Evolutionary conservation across 2,888 invertebrate species (phyloP).

Genomic region (Physocephala rufipes): DNA sequence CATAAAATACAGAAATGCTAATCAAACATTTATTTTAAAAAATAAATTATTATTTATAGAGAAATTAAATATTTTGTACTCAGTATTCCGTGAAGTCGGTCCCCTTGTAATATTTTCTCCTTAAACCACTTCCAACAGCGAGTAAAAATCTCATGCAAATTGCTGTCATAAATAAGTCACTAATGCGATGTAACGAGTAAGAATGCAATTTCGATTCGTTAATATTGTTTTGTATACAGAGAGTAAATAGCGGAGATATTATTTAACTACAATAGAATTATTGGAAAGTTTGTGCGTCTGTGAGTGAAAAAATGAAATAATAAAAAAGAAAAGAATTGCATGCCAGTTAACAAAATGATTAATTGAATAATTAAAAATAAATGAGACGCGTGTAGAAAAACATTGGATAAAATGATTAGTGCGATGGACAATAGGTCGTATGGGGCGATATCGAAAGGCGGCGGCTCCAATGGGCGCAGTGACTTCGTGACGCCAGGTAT

Average conservation of each 20-base stretch:
- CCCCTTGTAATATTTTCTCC: too few species aligned
- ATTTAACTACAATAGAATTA: neutral
- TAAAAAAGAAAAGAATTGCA: conserved; percentile 28
- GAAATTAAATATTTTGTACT: too few species aligned
- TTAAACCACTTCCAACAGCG: too few species aligned
- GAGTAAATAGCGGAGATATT: conserved; percentile 22
- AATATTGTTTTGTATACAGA: conserved; percentile 45
- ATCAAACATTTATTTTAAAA: too few species aligned
- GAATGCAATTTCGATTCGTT: too few species aligned
- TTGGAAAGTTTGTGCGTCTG: conserved; percentile 22
- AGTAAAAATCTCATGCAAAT: too few species aligned
- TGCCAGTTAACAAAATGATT: conserved; percentile 40
- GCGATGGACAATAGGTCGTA: conserved; percentile 66
- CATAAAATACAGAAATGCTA: too few species aligned
- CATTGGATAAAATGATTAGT: conserved; percentile 57
- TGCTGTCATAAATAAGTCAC: too few species aligned
- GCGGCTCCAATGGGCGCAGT: conserved; percentile 54
- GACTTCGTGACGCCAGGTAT: conserved; percentile 65
- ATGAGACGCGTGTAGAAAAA: conserved; percentile 18
- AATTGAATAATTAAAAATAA: conserved; percentile 39
- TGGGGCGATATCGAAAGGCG: conserved; percentile 59
- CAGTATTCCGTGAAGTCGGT: too few species aligned
- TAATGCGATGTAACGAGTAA: too few species aligned
- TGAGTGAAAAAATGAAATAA: conserved; percentile 28
- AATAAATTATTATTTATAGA: too few species aligned